Evolutionary conservation across 2,113 vertebrate genomes (phyloP), one percentile per base, ranked within the genome.

Genomic region (Tachysurus fulvidraco): DNA sequence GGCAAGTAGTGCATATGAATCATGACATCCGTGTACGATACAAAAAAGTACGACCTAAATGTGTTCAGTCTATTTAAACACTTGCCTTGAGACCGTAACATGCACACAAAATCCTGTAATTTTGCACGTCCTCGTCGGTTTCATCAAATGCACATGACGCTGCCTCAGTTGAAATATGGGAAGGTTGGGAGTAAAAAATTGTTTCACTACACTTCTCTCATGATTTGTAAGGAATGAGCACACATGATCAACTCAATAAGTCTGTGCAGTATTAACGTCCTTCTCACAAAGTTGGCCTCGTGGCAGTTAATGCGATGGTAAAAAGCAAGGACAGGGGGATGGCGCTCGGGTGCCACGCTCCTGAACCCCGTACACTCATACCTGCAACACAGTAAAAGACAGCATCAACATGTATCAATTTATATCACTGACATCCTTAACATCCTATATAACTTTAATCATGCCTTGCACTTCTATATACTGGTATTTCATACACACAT

Each of bases 301-400:
- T 91, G 85, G 93, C 90, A 69, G 92, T 95, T 90, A 92, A 90
- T 80, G 95, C 41, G 52, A 95, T 80, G 83, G 92, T 71, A 30
- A 97, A 89, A 86, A 94, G 93, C 90, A 95, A 91, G 79, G 91
- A 93, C 41, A 94, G 23, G 14, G 91, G 90, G 87, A 92, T 93
- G 88, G 90, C 55, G 62, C 71, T 94, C n/a, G 88, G 83, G 64
- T 92, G 85, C 83, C 94, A 90, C 19, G 95, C 94, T n/a, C 92
- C 92, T 9, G 96, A 97, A 82, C 97, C 98, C 81, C 94, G 95
- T 71, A 96, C 97, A 71, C 96, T 96, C 96, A 97, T 96, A 96
- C 94, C 98, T 99, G 93, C 1, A 93, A 94, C 21, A 87, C 28
- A 85, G 28, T 74, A 36, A 88, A 41, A 54, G 17, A 77, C 21